A percentile compares a stretch with the other conserved stretches of the same genome.
phyloP scores from a whole-genome alignment of 2,888 invertebrate species.

The Drosophila yooni region DNA sequence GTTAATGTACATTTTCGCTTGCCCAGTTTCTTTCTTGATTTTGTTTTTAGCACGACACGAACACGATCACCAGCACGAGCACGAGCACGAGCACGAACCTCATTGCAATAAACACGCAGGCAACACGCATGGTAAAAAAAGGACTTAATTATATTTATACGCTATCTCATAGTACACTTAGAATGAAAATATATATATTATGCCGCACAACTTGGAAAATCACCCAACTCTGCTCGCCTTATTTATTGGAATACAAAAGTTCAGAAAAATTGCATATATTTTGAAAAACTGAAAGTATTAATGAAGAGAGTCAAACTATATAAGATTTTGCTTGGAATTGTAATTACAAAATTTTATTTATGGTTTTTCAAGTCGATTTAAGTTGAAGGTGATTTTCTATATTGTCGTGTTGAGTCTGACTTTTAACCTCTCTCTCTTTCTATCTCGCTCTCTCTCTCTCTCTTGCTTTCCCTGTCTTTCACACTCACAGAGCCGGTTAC shows the following conservation, averaged over 20 bases:
- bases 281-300: neutral
- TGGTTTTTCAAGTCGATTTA: neutral
- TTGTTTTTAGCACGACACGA: conserved; percentile 1
- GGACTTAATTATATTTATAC: neutral
- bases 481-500: conserved; percentile 86
- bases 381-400: neutral
- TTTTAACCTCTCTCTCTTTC: neutral
- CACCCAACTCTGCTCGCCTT: neutral
- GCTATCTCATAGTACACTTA: neutral
- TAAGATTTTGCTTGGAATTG: neutral
- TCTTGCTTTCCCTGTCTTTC: neutral
- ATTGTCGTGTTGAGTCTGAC: neutral
- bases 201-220: neutral
- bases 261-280: neutral
- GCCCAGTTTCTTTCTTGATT: neutral
- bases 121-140: conserved; percentile 5
- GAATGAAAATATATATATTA: neutral
- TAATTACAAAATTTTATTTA: neutral
- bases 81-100: neutral
- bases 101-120: neutral
- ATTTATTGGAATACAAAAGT: neutral
- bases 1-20: neutral
- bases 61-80: neutral
- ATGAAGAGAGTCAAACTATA: neutral
- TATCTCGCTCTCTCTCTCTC: neutral